Conservation (phyloP, 2,113 vertebrate genomes). For the Equus quagga region DNA sequence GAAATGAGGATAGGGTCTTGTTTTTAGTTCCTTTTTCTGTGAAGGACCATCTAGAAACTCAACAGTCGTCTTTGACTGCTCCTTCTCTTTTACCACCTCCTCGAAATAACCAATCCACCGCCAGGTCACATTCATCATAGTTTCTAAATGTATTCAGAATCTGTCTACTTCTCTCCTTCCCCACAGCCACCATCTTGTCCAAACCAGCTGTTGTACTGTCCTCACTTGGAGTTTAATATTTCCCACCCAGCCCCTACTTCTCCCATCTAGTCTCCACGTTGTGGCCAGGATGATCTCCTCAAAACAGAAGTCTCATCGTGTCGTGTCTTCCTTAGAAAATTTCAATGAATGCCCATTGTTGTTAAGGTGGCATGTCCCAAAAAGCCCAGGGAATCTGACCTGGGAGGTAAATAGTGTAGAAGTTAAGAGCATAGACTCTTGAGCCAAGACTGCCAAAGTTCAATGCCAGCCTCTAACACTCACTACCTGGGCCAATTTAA, state of each 20-base stretch:
- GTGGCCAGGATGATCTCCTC: not conserved
- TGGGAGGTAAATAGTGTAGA: not conserved
- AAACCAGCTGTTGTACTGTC: fast-evolving
- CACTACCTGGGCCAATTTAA: not conserved
- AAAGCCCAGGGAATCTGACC: not conserved
- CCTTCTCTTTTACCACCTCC: not conserved
- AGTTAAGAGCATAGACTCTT: not conserved
- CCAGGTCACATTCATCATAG: not conserved
- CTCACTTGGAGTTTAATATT: not conserved
- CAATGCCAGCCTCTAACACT: not conserved
- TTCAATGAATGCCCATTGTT: not conserved
- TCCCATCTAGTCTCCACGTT: not conserved
- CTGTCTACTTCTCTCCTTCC: not conserved
- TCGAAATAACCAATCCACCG: not conserved
- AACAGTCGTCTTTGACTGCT: not conserved
- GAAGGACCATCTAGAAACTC: not conserved
- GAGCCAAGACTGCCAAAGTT: not conserved
- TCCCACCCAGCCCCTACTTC: not conserved
- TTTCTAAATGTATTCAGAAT: not conserved
- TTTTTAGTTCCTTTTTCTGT: not conserved
- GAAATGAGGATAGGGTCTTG: not conserved
- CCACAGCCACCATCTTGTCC: not conserved
- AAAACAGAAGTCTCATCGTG: not conserved
- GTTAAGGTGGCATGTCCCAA: not conserved
- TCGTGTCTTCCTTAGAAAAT: not conserved